Conservation (phyloP, 2,113 vertebrate genomes). For the Prunella fulvescens region DNA sequence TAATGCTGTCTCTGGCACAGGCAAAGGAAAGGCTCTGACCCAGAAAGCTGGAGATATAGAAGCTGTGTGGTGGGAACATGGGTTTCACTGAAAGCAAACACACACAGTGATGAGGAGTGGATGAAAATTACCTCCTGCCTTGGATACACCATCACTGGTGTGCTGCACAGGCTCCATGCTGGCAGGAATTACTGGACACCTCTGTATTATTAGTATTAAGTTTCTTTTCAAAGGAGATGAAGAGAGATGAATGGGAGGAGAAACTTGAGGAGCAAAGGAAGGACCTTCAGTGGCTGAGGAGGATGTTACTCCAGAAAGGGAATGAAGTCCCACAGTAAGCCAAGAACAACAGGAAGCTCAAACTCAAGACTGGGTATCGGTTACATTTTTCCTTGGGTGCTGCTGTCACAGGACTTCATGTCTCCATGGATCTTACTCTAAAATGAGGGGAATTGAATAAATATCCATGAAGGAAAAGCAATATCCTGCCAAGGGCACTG, state of each 20-base stretch:
- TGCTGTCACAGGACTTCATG: not conserved
- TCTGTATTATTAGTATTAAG: not conserved
- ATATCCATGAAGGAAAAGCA: not conserved
- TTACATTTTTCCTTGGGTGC: not conserved
- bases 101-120: not conserved
- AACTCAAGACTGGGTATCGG: not conserved
- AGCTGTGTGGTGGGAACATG: not conserved
- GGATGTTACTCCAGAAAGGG: not conserved
- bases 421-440: not conserved
- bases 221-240: not conserved
- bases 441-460: not conserved
- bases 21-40: not conserved
- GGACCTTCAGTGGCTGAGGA: not conserved
- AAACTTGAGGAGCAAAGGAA: not conserved
- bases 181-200: not conserved
- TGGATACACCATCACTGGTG: not conserved
- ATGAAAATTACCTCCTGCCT: not conserved
- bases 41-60: not conserved
- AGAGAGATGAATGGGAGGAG: not conserved
- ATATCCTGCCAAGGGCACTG: not conserved
- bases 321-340: not conserved
- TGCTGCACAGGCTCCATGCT: not conserved
- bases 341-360: not conserved
- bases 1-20: not conserved
- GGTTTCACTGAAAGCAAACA: not conserved